Evolutionary conservation across 2,113 vertebrate species (phyloP).

Genomic region (Echinops telfairi): DNA sequence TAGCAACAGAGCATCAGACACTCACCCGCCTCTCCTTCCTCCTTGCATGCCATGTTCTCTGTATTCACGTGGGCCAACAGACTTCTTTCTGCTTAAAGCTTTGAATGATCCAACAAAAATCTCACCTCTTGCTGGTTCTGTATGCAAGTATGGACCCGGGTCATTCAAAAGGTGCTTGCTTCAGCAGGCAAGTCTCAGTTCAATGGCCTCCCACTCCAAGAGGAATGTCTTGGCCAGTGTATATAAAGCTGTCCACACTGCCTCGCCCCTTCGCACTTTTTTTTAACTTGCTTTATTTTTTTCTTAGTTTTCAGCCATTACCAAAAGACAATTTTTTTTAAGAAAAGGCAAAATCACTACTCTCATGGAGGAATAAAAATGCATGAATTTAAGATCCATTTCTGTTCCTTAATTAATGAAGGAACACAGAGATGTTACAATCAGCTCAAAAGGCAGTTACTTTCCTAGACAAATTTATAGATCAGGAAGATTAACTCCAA

Average conservation of each 20-base stretch:
- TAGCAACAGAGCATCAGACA: not conserved
- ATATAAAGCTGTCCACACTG: not conserved
- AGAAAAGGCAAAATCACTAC: constrained; percentile 1
- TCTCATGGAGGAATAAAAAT: not conserved
- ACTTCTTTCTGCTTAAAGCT: not conserved
- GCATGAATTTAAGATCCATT: not conserved
- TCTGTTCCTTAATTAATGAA: not conserved
- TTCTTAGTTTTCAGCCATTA: not conserved
- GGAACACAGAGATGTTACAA: not conserved
- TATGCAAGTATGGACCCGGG: too few relatives aligned
- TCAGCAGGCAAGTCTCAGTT: not conserved
- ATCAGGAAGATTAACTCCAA: not conserved
- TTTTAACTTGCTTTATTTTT: not conserved
- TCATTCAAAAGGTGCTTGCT: fast-evolving
- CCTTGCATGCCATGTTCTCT: not conserved
- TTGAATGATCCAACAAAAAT: not conserved
- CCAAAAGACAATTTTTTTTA: constrained; percentile 16
- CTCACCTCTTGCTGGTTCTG: not conserved
- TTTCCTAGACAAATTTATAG: not conserved
- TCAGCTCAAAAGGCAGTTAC: not conserved
- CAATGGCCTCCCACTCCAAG: not conserved
- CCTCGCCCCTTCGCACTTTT: not conserved
- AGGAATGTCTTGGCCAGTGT: not conserved
- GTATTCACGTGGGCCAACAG: not conserved
- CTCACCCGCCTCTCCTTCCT: not conserved